These are phyloP conservation scores for Pteromalus puparum DNA, from an alignment of 1,140 invertebrate genomes.

Conservation along the genomic window DNA sequence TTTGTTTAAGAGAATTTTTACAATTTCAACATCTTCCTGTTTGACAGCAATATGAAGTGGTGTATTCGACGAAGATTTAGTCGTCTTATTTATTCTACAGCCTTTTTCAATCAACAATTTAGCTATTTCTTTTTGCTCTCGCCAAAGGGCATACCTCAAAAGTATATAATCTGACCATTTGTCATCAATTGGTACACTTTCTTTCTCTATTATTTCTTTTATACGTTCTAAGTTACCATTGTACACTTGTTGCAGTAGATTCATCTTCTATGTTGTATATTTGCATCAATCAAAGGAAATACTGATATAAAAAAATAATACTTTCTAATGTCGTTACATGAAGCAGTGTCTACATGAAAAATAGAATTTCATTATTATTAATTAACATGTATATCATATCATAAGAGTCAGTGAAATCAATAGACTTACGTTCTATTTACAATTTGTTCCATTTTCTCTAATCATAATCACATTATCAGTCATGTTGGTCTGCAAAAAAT, in stretches of 20 bases:
- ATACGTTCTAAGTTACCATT: background rate
- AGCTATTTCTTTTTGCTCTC: constrained; percentile 8
- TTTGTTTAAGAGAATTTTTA: background rate
- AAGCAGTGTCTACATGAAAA: no score
- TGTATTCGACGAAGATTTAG: background rate
- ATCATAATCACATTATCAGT: no score
- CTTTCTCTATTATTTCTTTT: background rate
- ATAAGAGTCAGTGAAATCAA: no score
- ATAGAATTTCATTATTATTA: no score
- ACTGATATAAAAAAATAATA: no score
- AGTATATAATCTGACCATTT: constrained; percentile 21
- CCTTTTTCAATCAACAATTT: constrained; percentile 17
- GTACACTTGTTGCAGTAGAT: constrained; percentile 17
- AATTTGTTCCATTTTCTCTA: no score
- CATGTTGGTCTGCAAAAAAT: no score
- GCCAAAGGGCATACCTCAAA: constrained; percentile 21
- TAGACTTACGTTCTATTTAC: no score
- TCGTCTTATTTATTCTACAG: constrained; percentile 24
- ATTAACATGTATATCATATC: no score
- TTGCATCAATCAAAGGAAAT: background rate
- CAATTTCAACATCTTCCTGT: background rate
- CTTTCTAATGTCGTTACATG: no score
- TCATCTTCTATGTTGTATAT: background rate
- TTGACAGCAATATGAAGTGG: constrained; percentile 14
- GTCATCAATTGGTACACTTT: background rate